phyloP scores from a whole-genome alignment of 2,888 invertebrate species.

The Agrochola lota region DNA sequence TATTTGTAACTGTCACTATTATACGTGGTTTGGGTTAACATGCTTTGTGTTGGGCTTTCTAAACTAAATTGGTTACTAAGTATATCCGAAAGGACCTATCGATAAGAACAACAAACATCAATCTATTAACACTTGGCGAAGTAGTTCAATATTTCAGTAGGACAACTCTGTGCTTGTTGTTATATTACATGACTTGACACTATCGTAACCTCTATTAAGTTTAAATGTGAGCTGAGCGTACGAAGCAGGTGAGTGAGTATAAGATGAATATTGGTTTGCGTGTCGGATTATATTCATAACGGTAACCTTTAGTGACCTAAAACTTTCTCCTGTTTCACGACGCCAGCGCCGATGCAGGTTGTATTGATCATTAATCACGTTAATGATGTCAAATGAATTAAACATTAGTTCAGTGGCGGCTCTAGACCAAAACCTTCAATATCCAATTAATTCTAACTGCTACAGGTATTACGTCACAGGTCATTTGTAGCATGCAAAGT shows the following conservation, averaged over 20 bases:
- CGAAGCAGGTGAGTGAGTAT: constrained; percentile 54
- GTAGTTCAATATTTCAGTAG: constrained; percentile 50
- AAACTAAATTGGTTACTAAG: constrained; percentile 31
- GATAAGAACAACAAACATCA: constrained; percentile 3
- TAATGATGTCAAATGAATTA: constrained; percentile 75
- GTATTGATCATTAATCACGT: constrained; percentile 72
- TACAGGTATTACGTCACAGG: constrained; percentile 39
- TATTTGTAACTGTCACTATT: constrained; percentile 65
- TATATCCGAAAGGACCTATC: background rate
- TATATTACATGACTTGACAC: constrained; percentile 62
- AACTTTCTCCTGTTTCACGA: constrained; percentile 76
- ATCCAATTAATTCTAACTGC: constrained; percentile 57
- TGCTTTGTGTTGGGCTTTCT: constrained; percentile 38
- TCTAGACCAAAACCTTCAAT: constrained; percentile 64
- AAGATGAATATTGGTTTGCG: constrained; percentile 73
- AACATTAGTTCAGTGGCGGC: constrained; percentile 62
- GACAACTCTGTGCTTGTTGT: constrained; percentile 44
- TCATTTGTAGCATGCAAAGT: constrained; percentile 51
- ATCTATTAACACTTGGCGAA: constrained; percentile 7
- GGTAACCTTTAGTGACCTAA: constrained; percentile 71
- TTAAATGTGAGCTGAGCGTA: constrained; percentile 53
- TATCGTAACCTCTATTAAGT: constrained; percentile 56
- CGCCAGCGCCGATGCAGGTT: constrained; percentile 63
- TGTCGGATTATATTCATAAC: constrained; percentile 77
- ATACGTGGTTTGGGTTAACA: constrained; percentile 52